Evolutionary conservation across 2,797 vertebrate species (phyloP), one percentile per base, ranked within the genome.

Genomic region (Hemibagrus guttatus): DNA sequence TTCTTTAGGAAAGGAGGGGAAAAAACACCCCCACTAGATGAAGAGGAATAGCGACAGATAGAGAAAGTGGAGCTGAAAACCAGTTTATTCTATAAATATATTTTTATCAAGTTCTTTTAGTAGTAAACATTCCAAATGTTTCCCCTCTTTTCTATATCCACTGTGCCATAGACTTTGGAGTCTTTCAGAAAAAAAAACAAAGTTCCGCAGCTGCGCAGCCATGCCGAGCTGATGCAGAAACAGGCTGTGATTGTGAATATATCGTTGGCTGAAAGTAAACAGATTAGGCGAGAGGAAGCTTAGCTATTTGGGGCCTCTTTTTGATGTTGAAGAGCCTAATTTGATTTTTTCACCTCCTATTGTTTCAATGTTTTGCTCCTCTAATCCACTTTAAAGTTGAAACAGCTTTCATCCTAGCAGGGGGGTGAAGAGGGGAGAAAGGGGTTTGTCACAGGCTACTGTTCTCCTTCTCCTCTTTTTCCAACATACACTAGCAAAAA

Each of bases 311-410:
- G 89, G 92, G 93, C 91, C 90, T 90, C 91, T 89, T 90, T 95
- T 95, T 95, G 95, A 96, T 95, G 95, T 95, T 95, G 95, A 86
- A 89, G 93, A 93, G 93, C 91, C 94, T 96, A 96, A 96, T 96
- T 96, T 94, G 95, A 96, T 96, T 96, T 95, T 85, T 92, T 96
- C 93, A 95, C 96, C 95, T 96, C 95, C 95, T 92, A 96, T 96
- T 96, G 96, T 96, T 96, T 96, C 95, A 95, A 91, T 91, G 79
- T 93, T 93, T 94, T 95, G 93, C 92, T 93, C 92, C 91, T 91
- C 92, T 96, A 96, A 96, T 96, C 95, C 95, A 96, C 94, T 96
- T 96, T 95, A 95, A 96, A 96, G 95, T 95, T 93, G 94, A 93
- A 93, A 92, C 93, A 91, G 95, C 95, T 95, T 96, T 96, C 93